Conservation (phyloP, 2,888 invertebrate genomes). For the Tetragnatha montana region DNA sequence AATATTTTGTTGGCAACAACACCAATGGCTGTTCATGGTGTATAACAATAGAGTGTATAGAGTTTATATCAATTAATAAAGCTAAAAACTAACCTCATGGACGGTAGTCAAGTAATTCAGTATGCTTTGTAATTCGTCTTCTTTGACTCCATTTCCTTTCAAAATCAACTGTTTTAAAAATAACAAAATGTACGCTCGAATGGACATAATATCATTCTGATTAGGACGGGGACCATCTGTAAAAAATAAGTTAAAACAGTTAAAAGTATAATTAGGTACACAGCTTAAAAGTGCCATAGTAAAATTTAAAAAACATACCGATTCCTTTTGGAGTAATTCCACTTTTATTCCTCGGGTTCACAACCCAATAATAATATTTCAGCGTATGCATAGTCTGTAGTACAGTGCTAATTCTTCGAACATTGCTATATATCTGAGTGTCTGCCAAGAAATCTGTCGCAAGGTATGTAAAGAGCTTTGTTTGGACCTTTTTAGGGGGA, state of each 20-base stretch:
- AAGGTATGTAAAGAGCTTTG: slow-evolving; percentile 92
- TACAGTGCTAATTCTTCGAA: slow-evolving; percentile 96
- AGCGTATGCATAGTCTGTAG: slow-evolving; percentile 98
- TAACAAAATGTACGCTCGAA: slow-evolving; percentile 94
- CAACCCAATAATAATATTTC: slow-evolving; percentile 99
- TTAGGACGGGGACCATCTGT: slow-evolving; percentile 85
- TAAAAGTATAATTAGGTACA: background rate
- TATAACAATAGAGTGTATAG: too few relatives aligned
- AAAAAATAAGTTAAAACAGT: background rate
- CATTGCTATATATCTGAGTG: slow-evolving; percentile 94
- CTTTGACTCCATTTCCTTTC: slow-evolving; percentile 97
- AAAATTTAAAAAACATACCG: slow-evolving; percentile 79
- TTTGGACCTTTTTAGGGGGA: slow-evolving; percentile 75
- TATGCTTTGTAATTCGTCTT: slow-evolving; percentile 98
- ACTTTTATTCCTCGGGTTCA: slow-evolving; percentile 94
- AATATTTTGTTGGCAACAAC: too few relatives aligned
- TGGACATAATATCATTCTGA: slow-evolving; percentile 94
- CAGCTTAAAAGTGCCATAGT: background rate
- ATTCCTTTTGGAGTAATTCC: slow-evolving; percentile 96
- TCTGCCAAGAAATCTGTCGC: slow-evolving; percentile 99
- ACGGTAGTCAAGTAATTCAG: slow-evolving; percentile 98
- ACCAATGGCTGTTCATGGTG: too few relatives aligned
- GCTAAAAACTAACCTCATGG: slow-evolving; percentile 86
- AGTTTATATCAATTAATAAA: background rate
- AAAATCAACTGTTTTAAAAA: slow-evolving; percentile 97